phyloP scores from a whole-genome alignment of 2,797 vertebrate species.

The Melopsittacus undulatus region DNA sequence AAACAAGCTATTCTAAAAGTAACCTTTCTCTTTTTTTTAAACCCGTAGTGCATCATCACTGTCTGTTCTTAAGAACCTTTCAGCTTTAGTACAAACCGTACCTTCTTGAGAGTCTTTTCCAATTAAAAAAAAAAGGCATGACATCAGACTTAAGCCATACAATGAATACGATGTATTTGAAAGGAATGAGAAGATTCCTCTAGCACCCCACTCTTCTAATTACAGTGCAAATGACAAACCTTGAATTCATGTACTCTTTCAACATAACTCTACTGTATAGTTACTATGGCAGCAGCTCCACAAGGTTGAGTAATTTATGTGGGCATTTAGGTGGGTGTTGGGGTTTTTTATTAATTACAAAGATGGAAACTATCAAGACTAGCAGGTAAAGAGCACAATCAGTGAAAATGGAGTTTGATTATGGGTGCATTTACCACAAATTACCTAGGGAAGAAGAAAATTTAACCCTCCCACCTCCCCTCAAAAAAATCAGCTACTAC shows the following conservation, averaged over 20 bases:
- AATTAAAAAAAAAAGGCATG: background rate
- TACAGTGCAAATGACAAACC: background rate
- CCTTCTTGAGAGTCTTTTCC: background rate
- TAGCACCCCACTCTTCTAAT: background rate
- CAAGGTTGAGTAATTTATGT: background rate
- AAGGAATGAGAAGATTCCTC: background rate
- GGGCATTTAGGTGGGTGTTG: background rate
- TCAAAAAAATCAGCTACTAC: background rate
- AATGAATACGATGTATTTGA: background rate
- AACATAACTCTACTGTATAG: background rate
- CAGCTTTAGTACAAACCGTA: background rate
- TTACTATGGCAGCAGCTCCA: constrained; percentile 24
- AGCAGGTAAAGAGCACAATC: background rate
- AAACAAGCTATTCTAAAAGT: background rate
- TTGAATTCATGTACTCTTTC: background rate
- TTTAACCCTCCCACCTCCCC: background rate
- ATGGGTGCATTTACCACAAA: background rate
- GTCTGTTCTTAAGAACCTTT: background rate
- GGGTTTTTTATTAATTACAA: background rate
- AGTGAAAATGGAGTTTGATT: background rate
- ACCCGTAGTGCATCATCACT: background rate
- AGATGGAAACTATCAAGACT: background rate
- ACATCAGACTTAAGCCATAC: background rate
- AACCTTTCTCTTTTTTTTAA: background rate
- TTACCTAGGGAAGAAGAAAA: background rate